Evolutionary conservation across 35 echinoderm and acorn worm genomes (phyloP).

Genomic region (Anneissia japonica): DNA sequence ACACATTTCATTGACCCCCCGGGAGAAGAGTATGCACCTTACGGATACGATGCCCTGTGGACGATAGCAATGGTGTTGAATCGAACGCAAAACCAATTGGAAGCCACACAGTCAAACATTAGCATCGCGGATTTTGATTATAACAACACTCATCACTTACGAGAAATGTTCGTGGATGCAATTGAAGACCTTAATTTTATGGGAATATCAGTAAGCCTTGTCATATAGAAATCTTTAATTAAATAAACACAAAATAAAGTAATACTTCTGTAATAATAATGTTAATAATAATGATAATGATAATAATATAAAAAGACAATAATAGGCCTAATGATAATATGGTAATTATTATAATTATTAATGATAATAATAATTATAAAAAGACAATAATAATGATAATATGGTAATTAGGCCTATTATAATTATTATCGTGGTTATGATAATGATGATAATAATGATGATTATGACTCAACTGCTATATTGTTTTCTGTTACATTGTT

Average conservation of each 20-base stretch:
- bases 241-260: background rate
- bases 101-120: background rate
- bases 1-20: background rate
- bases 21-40: conserved; percentile 32
- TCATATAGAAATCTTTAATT: background rate
- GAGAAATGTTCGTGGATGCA: conserved; percentile 17
- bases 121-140: conserved; percentile 38
- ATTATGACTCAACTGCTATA: too few species aligned
- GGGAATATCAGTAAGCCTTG: conserved; percentile 35
- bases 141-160: conserved; percentile 20
- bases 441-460: background rate
- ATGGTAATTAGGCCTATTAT: too few species aligned
- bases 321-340: too few species aligned
- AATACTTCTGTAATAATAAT: too few species aligned
- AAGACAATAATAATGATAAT: too few species aligned
- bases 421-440: too few species aligned
- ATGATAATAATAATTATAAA: too few species aligned
- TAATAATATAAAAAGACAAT: too few species aligned
- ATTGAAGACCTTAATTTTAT: conserved; percentile 22
- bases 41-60: conserved; percentile 42
- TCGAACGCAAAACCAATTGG: background rate
- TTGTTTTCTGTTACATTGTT: too few species aligned
- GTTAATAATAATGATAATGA: too few species aligned
- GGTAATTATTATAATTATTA: too few species aligned
- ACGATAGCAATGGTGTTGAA: conserved; percentile 32